Percentiles rank a stretch among this genome's conserved stretches.
Evolutionary conservation across 2,113 vertebrate genomes (phyloP).

Genomic region (Centropus bengalensis): DNA sequence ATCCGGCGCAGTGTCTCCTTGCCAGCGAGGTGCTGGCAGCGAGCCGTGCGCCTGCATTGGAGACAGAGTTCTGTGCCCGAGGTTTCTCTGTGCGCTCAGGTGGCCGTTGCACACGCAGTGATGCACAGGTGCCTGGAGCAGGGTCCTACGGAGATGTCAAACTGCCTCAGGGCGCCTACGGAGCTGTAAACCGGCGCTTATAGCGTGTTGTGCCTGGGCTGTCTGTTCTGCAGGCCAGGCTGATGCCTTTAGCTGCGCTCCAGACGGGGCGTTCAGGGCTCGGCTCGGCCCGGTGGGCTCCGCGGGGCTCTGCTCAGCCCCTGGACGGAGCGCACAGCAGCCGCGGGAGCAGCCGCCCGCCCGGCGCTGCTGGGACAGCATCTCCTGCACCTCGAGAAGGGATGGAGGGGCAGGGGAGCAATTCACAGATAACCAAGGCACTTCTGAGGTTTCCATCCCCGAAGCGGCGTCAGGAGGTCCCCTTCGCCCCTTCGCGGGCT

Average conservation of each 20-base stretch:
- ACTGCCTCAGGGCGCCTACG: background rate
- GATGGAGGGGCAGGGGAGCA: background rate
- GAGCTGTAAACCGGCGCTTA: background rate
- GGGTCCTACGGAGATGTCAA: rapidly evolving
- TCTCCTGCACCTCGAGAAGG: background rate
- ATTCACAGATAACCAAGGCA: background rate
- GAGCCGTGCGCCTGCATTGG: background rate
- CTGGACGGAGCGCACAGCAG: background rate
- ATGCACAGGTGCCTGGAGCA: background rate
- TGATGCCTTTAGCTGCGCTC: background rate
- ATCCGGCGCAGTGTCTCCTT: rapidly evolving
- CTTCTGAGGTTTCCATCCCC: background rate
- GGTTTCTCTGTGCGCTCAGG: background rate
- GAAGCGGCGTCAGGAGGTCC: no score
- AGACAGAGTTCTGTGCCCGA: background rate
- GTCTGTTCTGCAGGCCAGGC: background rate
- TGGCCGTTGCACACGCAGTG: rapidly evolving
- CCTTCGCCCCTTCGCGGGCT: background rate
- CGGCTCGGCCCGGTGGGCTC: background rate
- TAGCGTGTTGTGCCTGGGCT: rapidly evolving
- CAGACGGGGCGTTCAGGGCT: background rate
- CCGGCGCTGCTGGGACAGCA: background rate
- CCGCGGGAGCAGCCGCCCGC: background rate
- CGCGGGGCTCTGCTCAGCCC: background rate
- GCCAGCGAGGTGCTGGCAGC: background rate